These are phyloP conservation scores for Tenthredo notha DNA, from an alignment of 2,888 invertebrate genomes.

Conservation along the genomic window DNA sequence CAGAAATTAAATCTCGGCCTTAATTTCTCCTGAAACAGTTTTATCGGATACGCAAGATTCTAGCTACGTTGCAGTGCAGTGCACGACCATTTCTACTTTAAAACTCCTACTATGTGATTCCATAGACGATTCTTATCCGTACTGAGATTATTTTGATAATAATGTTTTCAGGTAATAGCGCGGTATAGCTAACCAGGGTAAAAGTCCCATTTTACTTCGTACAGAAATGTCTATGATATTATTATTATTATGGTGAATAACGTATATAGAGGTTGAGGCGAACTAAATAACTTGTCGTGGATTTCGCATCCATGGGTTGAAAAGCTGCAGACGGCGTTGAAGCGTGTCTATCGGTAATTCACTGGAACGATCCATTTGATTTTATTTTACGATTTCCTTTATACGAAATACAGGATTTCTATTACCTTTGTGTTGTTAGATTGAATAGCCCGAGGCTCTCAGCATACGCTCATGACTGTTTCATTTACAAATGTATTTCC, in stretches of 20 bases:
- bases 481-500: slow-evolving; percentile 77
- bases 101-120: not conserved
- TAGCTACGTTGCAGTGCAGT: slow-evolving; percentile 37
- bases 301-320: slow-evolving; percentile 27
- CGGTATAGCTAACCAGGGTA: not conserved
- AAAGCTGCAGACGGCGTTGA: slow-evolving; percentile 55
- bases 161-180: not conserved
- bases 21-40: slow-evolving; percentile 66
- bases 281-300: not conserved
- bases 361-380: slow-evolving; percentile 69
- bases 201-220: not conserved
- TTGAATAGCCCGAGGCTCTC: slow-evolving; percentile 73
- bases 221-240: not conserved
- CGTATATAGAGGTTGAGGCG: not conserved
- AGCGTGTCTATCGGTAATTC: slow-evolving; percentile 66
- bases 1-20: slow-evolving; percentile 77
- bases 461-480: slow-evolving; percentile 75
- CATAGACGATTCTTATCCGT: not conserved
- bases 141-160: not conserved
- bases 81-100: slow-evolving; percentile 21
- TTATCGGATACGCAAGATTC: slow-evolving; percentile 48
- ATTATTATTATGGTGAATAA: not conserved
- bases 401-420: slow-evolving; percentile 73
- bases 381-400: slow-evolving; percentile 73
- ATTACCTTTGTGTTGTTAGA: slow-evolving; percentile 74